Conservation (phyloP, 2,888 invertebrate species). For the Dione vanillae region DNA sequence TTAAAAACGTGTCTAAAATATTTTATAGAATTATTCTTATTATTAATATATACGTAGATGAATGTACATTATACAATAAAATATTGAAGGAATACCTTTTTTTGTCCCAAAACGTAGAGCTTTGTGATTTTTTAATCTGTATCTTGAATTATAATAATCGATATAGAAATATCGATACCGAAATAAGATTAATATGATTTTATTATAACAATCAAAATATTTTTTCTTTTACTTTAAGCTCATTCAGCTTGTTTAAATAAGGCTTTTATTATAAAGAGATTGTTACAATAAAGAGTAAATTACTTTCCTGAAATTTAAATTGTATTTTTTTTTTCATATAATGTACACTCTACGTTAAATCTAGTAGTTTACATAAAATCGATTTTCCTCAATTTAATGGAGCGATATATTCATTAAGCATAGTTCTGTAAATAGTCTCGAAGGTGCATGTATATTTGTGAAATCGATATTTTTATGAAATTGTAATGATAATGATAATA, state of each 20-base stretch:
- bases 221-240: no score
- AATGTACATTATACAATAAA: not conserved
- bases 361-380: slow-evolving; percentile 21
- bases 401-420: slow-evolving; percentile 39
- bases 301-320: not conserved
- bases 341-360: slow-evolving; percentile 16
- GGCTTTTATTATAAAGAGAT: no score
- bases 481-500: slow-evolving; percentile 28
- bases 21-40: not conserved
- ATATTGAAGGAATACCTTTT: no score
- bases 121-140: no score
- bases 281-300: no score
- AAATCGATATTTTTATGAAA: slow-evolving; percentile 32
- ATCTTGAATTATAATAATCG: no score
- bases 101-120: no score
- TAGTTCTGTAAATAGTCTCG: slow-evolving; percentile 34
- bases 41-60: not conserved
- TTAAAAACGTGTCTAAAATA: slow-evolving; percentile 20
- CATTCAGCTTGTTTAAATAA: no score
- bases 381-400: slow-evolving; percentile 33
- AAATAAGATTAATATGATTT: no score
- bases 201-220: no score
- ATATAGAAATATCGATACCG: no score
- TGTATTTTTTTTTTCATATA: not conserved
- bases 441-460: slow-evolving; percentile 42